These are phyloP conservation scores for Takifugu rubripes DNA, from an alignment of 2,797 vertebrate genomes.

Conservation along the genomic window DNA sequence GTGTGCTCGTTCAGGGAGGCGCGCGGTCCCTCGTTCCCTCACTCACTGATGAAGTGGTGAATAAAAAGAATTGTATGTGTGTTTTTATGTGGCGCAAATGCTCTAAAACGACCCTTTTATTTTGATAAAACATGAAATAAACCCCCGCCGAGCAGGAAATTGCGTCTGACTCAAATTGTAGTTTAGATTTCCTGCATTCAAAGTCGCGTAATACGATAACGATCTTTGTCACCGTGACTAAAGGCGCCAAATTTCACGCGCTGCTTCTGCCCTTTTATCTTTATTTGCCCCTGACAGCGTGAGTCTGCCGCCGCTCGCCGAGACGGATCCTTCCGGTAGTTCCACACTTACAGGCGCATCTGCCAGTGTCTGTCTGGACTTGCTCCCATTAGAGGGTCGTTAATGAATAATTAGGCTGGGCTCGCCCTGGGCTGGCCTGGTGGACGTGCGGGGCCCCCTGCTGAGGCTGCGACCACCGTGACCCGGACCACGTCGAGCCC, in stretches of 20 bases:
- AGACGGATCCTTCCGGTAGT: neutral
- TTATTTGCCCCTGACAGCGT: neutral
- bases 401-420: neutral
- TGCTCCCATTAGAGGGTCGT: neutral
- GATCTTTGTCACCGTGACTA: neutral
- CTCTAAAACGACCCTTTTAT: no score
- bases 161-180: no score
- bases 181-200: neutral
- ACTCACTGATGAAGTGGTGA: no score
- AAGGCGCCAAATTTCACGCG: slow-evolving; percentile 3
- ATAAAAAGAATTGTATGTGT: no score
- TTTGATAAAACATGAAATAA: no score
- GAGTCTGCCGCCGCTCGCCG: neutral
- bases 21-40: no score
- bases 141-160: no score
- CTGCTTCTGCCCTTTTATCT: neutral
- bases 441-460: no score
- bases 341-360: neutral
- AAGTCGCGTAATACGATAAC: neutral
- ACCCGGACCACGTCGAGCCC: no score
- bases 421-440: neutral
- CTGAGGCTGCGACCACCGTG: no score
- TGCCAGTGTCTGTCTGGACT: slow-evolving; percentile 2
- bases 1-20: no score
- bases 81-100: no score